A percentile compares a stretch with the other conserved stretches of the same genome.
Conservation (phyloP, 2,888 invertebrate genomes). For the Steromphala cineraria region DNA sequence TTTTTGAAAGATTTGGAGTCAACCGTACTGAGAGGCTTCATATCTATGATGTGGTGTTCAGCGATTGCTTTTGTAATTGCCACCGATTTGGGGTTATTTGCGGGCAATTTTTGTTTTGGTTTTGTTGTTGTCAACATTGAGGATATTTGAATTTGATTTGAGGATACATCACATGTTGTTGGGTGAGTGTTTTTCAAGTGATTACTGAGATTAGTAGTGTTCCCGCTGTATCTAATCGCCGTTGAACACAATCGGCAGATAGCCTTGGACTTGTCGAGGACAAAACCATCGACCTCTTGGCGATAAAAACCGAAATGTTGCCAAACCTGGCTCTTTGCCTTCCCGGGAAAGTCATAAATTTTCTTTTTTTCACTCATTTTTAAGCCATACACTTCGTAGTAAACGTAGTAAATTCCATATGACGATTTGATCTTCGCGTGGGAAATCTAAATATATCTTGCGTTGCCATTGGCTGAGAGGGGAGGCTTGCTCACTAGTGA, state of each 20-base stretch:
- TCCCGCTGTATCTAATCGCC: not conserved
- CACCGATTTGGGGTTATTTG: too few relatives aligned
- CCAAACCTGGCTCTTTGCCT: not conserved
- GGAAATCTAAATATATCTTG: too few relatives aligned
- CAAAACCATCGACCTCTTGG: not conserved
- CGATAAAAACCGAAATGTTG: not conserved
- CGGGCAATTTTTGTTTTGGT: too few relatives aligned
- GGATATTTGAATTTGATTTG: too few relatives aligned
- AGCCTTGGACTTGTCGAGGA: not conserved
- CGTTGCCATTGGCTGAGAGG: too few relatives aligned
- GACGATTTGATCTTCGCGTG: too few relatives aligned
- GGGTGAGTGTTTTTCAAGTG: not conserved
- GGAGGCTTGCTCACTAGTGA: too few relatives aligned
- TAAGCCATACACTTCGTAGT: too few relatives aligned
- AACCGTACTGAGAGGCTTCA: not conserved
- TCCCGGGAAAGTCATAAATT: too few relatives aligned
- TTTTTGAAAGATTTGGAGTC: not conserved
- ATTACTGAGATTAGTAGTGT: not conserved
- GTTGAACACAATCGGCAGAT: not conserved
- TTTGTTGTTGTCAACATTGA: too few relatives aligned
- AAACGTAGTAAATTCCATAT: too few relatives aligned
- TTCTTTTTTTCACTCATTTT: too few relatives aligned
- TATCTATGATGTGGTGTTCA: not conserved
- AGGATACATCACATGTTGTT: not conserved
- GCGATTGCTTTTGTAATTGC: not conserved